Base-by-base conservation (phyloP, 2,113 vertebrate genomes). In the Macroglossus sobrinus region DNA sequence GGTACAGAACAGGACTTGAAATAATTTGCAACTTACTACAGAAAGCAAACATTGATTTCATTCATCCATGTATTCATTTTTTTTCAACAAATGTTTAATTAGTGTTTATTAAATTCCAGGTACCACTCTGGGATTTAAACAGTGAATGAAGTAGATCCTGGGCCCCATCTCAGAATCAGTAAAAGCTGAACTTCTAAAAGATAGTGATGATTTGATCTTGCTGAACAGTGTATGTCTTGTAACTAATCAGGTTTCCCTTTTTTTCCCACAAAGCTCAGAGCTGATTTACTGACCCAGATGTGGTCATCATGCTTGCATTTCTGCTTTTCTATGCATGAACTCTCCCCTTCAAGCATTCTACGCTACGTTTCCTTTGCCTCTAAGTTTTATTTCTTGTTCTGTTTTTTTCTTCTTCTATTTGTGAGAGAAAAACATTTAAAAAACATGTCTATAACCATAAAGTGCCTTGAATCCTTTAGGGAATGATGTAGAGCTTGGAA, bases 31-130 rank as follows among this genome's bases (percentile, higher is more conserved):
- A 38, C 43, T 82, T 82, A 84, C 55, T 68, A 78, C 45, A 95
- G 59, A 84, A 93, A 85, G 22, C 45, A 91, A 91, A 68, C 24
- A 72, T 63, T 85, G 5, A 35, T 87, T 87, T 89, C 63, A 57
- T 59, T 71, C 40, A 84, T 87, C 38, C 13, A 30, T 92, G 81
- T 89, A 81, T 66, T 81, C 30, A 78, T 84, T 82, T 91, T 89
- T 47, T 90, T 18, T 15, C 7, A 82, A 78, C 15, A 95, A 97
- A 81, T 89, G 95, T 81, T 94, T 95, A 76, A 38, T 33, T 4
- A 85, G 6, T 94, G 40, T 94, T 95, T 89, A 30, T 66, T 63
- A 85, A 72, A 43, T 80, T 50, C 12, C 40, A 61, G 50, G 66
- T 13, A 55, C 26, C 8, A 38, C 7, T 55, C 38, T 91, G 18